A percentile compares a stretch with the other conserved stretches of the same genome.
phyloP scores from a whole-genome alignment of 2,888 invertebrate species.

The Ceraclea dissimilis region DNA sequence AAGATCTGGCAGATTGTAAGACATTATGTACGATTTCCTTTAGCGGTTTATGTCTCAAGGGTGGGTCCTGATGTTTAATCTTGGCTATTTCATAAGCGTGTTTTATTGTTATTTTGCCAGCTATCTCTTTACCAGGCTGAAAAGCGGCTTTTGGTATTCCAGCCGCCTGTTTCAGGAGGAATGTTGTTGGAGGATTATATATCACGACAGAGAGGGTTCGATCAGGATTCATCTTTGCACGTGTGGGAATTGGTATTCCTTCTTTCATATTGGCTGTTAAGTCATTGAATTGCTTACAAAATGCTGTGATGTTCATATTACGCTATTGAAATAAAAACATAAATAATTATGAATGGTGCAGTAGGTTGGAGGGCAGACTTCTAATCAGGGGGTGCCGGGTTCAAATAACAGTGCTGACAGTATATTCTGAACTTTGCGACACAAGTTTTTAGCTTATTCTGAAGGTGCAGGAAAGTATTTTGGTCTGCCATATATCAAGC shows the following conservation, averaged over 20 bases:
- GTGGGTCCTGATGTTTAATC: slow-evolving; percentile 86
- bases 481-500: no score
- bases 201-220: slow-evolving; percentile 73
- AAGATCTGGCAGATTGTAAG: slow-evolving; percentile 67
- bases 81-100: slow-evolving; percentile 97
- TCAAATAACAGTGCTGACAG: no score
- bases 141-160: slow-evolving; percentile 59
- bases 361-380: no score
- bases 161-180: slow-evolving; percentile 89
- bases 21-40: slow-evolving; percentile 73
- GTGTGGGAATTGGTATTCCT: slow-evolving; percentile 82
- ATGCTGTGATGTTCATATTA: slow-evolving; percentile 90
- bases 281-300: slow-evolving; percentile 97
- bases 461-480: no score
- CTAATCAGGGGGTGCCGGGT: no score
- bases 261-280: slow-evolving; percentile 81
- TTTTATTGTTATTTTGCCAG: slow-evolving; percentile 87
- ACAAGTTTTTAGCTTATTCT: no score
- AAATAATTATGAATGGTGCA: neutral
- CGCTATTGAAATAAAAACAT: slow-evolving; percentile 55
- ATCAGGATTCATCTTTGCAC: slow-evolving; percentile 78
- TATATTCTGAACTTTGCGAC: no score
- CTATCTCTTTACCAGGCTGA: slow-evolving; percentile 55
- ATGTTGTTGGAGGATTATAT: slow-evolving; percentile 81
- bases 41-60: slow-evolving; percentile 53